Evolutionary conservation across 2,888 invertebrate species (phyloP).

Genomic region (Catocala nupta): DNA sequence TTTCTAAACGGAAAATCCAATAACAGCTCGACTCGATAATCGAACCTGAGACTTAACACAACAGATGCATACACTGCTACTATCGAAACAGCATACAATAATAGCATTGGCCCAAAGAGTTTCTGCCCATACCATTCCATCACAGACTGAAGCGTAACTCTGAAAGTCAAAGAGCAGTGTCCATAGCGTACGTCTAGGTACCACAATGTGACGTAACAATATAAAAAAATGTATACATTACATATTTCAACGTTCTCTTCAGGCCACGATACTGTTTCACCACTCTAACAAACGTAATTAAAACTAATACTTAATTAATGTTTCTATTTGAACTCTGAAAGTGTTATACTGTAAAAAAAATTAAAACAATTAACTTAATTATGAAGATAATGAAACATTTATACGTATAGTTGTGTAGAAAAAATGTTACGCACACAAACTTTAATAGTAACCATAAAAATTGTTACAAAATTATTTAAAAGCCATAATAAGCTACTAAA

Average conservation of each 20-base stretch:
- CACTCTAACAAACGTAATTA: conserved; percentile 25
- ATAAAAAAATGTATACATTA: not conserved
- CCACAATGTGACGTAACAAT: not conserved
- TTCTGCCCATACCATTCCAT: too few relatives aligned
- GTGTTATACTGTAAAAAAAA: conserved; percentile 38
- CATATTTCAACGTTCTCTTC: conserved; percentile 18
- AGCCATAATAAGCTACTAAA: conserved; percentile 40
- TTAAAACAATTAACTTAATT: conserved; percentile 37
- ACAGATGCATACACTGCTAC: too few relatives aligned
- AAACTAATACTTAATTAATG: conserved; percentile 27
- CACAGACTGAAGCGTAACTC: too few relatives aligned
- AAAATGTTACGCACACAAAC: conserved; percentile 33
- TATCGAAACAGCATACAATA: too few relatives aligned
- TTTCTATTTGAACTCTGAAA: conserved; percentile 38
- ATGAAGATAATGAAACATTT: conserved; percentile 33
- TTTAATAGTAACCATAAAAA: conserved; percentile 38
- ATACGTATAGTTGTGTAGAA: conserved; percentile 6
- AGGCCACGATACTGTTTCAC: conserved; percentile 27
- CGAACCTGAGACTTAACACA: too few relatives aligned
- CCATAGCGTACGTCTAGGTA: not conserved
- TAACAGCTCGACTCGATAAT: too few relatives aligned
- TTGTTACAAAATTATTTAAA: conserved; percentile 51
- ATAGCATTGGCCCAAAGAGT: too few relatives aligned
- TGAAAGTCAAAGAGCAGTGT: too few relatives aligned
- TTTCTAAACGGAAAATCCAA: too few relatives aligned